These are phyloP conservation scores for Lissonota sp. DNA, from an alignment of 2,888 invertebrate species.

Conservation along the genomic window DNA sequence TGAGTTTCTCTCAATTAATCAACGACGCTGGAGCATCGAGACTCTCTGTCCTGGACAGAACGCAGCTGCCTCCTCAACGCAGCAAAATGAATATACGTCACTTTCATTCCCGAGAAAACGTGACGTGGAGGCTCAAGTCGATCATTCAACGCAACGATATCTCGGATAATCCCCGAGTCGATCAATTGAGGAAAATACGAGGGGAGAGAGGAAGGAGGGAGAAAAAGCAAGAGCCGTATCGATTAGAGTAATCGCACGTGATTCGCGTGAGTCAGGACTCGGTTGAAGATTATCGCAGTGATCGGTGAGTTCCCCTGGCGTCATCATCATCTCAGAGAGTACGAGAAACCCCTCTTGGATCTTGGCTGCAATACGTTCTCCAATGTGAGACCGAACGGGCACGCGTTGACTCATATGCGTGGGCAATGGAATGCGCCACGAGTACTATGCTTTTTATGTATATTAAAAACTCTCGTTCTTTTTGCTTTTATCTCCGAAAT, in stretches of 20 bases:
- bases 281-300: constrained; percentile 62
- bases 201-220: no score
- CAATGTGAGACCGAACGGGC: constrained; percentile 63
- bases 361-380: constrained; percentile 61
- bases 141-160: constrained; percentile 23
- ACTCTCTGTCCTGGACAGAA: no score
- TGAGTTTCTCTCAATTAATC: constrained; percentile 62
- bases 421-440: constrained; percentile 75
- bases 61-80: constrained; percentile 22
- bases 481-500: no score
- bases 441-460: constrained; percentile 48
- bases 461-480: no score
- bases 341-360: constrained; percentile 22
- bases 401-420: constrained; percentile 81
- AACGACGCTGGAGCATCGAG: no score
- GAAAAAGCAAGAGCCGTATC: background rate
- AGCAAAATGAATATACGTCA: constrained; percentile 13
- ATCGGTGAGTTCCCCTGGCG: constrained; percentile 62
- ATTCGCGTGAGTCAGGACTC: constrained; percentile 67
- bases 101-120: constrained; percentile 28
- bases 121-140: constrained; percentile 11
- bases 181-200: background rate
- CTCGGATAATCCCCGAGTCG: constrained; percentile 4
- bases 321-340: constrained; percentile 67
- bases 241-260: constrained; percentile 31